Percentiles rank a stretch among this genome's conserved stretches.
Conservation (phyloP, 2,113 vertebrate genomes). For the Tonatia bakeri region DNA sequence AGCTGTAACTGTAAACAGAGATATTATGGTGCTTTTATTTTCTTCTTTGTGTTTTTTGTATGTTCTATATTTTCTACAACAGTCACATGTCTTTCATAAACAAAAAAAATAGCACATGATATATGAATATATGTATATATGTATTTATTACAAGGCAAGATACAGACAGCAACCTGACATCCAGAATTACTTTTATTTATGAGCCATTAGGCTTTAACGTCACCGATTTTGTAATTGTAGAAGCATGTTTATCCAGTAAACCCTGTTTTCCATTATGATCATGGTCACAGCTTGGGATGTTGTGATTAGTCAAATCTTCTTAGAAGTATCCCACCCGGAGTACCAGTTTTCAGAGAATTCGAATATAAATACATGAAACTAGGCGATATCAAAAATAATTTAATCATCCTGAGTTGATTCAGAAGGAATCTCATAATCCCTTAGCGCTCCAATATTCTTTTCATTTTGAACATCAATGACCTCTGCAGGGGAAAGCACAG, state of each 20-base stretch:
- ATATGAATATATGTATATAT: not conserved
- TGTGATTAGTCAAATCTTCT: slow-evolving; percentile 36
- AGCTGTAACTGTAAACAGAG: not conserved
- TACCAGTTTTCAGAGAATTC: slow-evolving; percentile 48
- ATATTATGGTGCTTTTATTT: not conserved
- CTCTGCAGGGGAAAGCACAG: not conserved
- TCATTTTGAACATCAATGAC: not conserved
- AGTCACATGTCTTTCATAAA: not conserved
- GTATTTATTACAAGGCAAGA: not conserved
- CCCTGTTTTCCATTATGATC: slow-evolving; percentile 31
- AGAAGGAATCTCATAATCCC: slow-evolving; percentile 1
- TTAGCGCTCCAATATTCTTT: slow-evolving; percentile 6
- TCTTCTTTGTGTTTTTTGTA: not conserved
- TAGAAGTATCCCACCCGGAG: slow-evolving; percentile 10
- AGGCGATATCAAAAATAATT: slow-evolving; percentile 46
- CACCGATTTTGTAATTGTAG: slow-evolving; percentile 34
- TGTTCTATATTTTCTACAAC: not conserved
- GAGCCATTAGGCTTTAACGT: not conserved
- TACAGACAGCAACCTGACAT: not conserved
- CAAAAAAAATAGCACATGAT: not conserved
- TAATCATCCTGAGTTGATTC: slow-evolving; percentile 14
- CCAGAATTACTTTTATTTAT: slow-evolving; percentile 11
- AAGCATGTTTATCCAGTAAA: slow-evolving; percentile 44
- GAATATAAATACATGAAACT: slow-evolving; percentile 22
- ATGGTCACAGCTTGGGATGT: slow-evolving; percentile 20